These are phyloP conservation scores for Astreopora myriophthalma DNA, from an alignment of 64 coral and sea anemone genomes.

Conservation along the genomic window DNA sequence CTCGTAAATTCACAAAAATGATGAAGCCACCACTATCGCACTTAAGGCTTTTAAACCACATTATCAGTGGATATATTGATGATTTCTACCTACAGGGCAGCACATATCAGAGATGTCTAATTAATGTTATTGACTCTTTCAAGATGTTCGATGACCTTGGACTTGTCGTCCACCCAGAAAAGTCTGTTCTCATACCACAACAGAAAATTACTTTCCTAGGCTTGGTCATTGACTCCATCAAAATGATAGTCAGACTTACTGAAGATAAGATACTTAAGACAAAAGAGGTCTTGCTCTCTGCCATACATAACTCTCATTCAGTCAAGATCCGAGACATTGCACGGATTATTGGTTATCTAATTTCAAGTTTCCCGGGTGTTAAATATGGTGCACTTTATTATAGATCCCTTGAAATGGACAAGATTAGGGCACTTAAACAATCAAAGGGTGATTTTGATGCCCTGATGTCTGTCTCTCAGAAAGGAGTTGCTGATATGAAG, in stretches of 20 bases:
- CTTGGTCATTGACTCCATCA: constrained; percentile 59
- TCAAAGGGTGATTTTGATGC: constrained; percentile 51
- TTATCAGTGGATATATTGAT: constrained; percentile 61
- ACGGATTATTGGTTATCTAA: constrained; percentile 33
- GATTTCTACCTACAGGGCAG: constrained; percentile 51
- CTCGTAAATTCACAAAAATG: constrained; percentile 45
- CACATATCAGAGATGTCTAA: background rate
- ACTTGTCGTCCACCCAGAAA: constrained; percentile 32
- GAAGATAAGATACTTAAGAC: constrained; percentile 33
- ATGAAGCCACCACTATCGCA: constrained; percentile 13
- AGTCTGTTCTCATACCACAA: constrained; percentile 2
- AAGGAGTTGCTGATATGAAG: constrained; percentile 17
- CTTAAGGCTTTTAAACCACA: background rate
- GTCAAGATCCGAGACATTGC: constrained; percentile 46
- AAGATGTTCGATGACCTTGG: constrained; percentile 30
- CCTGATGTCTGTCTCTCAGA: background rate
- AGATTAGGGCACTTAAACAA: constrained; percentile 23
- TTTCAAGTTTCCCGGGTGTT: constrained; percentile 37
- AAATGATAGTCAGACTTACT: constrained; percentile 48
- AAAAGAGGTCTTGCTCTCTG: background rate
- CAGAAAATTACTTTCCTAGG: constrained; percentile 53
- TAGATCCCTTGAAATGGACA: constrained; percentile 55
- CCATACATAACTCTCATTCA: background rate
- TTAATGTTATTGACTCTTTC: constrained; percentile 56
- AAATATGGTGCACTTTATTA: constrained; percentile 64